phyloP scores from a whole-genome alignment of 2,797 vertebrate genomes.

The Mionectes olivaceus region DNA sequence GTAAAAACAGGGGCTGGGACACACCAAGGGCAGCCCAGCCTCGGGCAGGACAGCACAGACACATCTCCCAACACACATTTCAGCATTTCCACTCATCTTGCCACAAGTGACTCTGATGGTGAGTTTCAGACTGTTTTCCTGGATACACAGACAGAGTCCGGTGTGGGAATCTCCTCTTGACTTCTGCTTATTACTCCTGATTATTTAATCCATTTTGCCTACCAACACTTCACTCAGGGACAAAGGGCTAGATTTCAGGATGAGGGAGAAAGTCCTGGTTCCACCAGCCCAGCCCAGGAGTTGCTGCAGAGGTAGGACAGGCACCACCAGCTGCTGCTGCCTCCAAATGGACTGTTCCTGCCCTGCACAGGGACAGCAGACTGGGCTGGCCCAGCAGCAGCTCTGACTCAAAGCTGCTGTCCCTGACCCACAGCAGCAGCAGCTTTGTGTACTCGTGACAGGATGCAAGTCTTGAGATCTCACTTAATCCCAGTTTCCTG shows the following conservation, averaged over 20 bases:
- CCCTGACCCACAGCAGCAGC: not conserved
- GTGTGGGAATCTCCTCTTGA: not conserved
- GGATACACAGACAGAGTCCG: accelerated
- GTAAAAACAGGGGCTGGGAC: not conserved
- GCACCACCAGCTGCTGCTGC: not conserved
- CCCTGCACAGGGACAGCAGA: accelerated
- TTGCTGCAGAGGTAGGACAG: not conserved
- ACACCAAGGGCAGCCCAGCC: not conserved
- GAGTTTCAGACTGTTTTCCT: not conserved
- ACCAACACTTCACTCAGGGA: not conserved
- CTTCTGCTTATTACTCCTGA: not conserved
- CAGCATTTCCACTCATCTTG: not conserved
- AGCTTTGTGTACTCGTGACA: accelerated
- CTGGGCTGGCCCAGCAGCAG: not conserved
- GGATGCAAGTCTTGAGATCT: accelerated
- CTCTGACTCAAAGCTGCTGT: not conserved
- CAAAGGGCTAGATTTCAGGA: not conserved
- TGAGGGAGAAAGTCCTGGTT: not conserved
- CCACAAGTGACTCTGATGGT: not conserved
- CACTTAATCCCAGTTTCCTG: not conserved
- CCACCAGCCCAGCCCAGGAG: not conserved
- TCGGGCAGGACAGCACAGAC: not conserved
- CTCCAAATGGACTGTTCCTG: not conserved
- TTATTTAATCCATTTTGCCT: not conserved
- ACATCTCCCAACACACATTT: not conserved